phyloP scores from a whole-genome alignment of 2,888 invertebrate species.

The Brachycybe producta region DNA sequence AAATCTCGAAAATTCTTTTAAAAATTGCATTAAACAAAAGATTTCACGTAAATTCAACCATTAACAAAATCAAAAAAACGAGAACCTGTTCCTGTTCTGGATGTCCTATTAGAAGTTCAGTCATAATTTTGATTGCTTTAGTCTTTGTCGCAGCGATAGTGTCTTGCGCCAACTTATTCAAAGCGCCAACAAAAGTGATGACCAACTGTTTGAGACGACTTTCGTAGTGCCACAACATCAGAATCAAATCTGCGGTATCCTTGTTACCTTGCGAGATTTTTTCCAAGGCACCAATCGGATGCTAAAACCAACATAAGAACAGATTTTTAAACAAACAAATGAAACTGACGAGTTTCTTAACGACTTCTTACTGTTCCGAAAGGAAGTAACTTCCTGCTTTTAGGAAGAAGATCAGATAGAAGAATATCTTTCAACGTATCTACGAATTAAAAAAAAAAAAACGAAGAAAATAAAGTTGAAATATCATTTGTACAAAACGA shows the following conservation, averaged over 20 bases:
- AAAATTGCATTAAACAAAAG: no score
- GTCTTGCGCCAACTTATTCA: constrained; percentile 62
- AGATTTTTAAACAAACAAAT: not conserved
- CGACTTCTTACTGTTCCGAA: constrained; percentile 32
- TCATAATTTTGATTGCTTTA: constrained; percentile 60
- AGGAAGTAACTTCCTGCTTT: constrained; percentile 29
- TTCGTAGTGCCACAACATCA: constrained; percentile 78
- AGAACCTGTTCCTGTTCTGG: constrained; percentile 79
- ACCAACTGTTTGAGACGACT: constrained; percentile 69
- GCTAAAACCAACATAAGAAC: constrained; percentile 26
- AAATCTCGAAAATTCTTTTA: no score
- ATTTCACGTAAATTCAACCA: no score
- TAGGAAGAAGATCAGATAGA: constrained; percentile 44
- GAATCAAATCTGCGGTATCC: constrained; percentile 47
- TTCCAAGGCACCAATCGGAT: constrained; percentile 31
- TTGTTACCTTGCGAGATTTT: constrained; percentile 45
- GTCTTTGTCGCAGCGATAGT: constrained; percentile 65
- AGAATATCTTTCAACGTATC: constrained; percentile 67
- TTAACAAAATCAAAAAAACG: no score
- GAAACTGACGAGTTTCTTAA: constrained; percentile 6
- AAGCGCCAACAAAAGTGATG: constrained; percentile 48
- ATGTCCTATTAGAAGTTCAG: constrained; percentile 58
- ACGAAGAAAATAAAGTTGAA: not conserved
- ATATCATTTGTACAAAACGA: not conserved
- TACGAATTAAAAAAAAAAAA: constrained; percentile 34